phyloP scores from a whole-genome alignment of 2,888 invertebrate species.

The Tinea pellionella region DNA sequence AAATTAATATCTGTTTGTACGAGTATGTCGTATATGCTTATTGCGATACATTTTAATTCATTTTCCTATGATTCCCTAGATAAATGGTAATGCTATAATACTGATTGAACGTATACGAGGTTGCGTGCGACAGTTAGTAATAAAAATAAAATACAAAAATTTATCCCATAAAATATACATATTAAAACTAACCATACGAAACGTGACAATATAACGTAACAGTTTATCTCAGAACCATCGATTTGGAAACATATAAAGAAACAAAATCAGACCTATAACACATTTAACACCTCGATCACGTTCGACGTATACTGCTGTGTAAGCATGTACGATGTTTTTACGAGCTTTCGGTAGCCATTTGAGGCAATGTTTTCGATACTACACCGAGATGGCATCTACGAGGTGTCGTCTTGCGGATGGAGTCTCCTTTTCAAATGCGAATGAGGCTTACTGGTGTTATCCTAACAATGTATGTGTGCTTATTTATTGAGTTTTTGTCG shows the following conservation, averaged over 20 bases:
- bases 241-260: conserved; percentile 8
- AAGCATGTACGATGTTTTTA: conserved; percentile 7
- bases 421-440: conserved; percentile 3
- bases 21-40: too few relatives aligned
- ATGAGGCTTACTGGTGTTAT: not conserved
- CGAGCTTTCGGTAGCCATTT: conserved; percentile 10
- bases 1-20: too few relatives aligned
- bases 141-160: too few relatives aligned
- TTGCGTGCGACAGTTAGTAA: too few relatives aligned
- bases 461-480: not conserved
- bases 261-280: conserved; percentile 11
- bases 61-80: too few relatives aligned
- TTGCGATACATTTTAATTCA: too few relatives aligned
- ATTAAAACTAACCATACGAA: not conserved
- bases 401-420: conserved; percentile 6
- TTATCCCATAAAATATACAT: not conserved
- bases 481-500: not conserved
- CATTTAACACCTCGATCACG: conserved; percentile 9
- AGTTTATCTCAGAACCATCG: conserved; percentile 3
- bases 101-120: too few relatives aligned
- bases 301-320: conserved; percentile 6
- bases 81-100: too few relatives aligned
- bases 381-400: not conserved
- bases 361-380: conserved; percentile 10
- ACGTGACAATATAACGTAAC: conserved; percentile 5